A percentile compares a stretch with the other conserved stretches of the same genome.
These are phyloP conservation scores for Caenorhabditis sulstoni DNA, from an alignment of 2,888 invertebrate species.

Conservation along the genomic window DNA sequence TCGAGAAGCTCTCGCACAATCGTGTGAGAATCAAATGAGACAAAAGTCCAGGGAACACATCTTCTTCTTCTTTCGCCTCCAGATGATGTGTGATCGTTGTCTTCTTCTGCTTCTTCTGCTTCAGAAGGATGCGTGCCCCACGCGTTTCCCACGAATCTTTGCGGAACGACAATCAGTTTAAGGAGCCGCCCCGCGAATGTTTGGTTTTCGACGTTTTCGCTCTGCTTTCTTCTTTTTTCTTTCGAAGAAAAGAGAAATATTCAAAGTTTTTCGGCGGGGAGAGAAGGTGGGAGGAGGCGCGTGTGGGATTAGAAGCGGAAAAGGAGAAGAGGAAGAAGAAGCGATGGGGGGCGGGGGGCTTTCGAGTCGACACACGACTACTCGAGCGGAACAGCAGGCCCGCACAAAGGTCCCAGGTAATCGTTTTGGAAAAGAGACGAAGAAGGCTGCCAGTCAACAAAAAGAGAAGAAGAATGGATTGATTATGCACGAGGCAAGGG, in stretches of 20 bases:
- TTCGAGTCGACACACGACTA: background rate
- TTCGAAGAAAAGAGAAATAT: too few species aligned
- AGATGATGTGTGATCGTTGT: constrained; percentile 22
- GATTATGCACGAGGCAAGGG: constrained; percentile 40
- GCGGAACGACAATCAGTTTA: constrained; percentile 44
- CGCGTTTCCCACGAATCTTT: constrained; percentile 47
- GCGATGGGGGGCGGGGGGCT: constrained; percentile 4
- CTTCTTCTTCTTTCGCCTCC: too few species aligned
- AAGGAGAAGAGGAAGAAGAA: constrained; percentile 6
- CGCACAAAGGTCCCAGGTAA: too few species aligned
- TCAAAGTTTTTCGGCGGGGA: constrained; percentile 23
- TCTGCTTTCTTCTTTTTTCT: constrained; percentile 9
- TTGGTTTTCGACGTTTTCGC: constrained; percentile 23
- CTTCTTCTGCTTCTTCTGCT: constrained; percentile 18
- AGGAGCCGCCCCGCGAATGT: constrained; percentile 9
- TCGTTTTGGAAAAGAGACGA: too few species aligned
- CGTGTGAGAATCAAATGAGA: too few species aligned
- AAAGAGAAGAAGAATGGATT: background rate
- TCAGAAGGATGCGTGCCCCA: too few species aligned
- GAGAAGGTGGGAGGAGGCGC: constrained; percentile 15
- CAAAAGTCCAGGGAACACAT: too few species aligned
- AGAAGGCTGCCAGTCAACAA: too few species aligned
- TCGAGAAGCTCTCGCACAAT: too few species aligned
- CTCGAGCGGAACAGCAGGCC: too few species aligned
- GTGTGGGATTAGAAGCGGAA: background rate